phyloP scores from a whole-genome alignment of 2,113 vertebrate genomes.

The Drymodes brunneopygia region DNA sequence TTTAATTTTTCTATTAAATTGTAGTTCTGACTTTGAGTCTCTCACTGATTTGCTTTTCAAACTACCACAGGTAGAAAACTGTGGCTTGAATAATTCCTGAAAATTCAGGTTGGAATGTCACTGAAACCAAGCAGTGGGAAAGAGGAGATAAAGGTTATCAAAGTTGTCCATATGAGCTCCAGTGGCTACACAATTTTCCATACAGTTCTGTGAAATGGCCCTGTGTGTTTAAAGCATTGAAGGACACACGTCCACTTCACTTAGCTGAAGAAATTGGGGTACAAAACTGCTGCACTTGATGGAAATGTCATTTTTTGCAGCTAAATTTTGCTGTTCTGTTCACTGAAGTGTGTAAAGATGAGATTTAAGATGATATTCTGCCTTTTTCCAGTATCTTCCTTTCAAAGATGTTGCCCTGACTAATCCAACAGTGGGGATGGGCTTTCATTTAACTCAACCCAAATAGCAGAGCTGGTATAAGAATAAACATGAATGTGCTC shows the following conservation, averaged over 20 bases:
- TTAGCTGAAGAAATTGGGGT: not conserved
- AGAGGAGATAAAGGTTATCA: not conserved
- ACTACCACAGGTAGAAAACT: not conserved
- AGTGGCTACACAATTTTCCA: accelerated
- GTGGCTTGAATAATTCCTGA: not conserved
- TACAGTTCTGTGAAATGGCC: not conserved
- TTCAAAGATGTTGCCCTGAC: not conserved
- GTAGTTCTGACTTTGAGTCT: too few relatives aligned
- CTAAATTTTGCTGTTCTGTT: accelerated
- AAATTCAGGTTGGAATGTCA: not conserved
- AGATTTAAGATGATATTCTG: not conserved
- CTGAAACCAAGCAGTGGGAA: not conserved
- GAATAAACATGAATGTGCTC: not conserved
- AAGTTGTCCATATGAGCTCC: not conserved
- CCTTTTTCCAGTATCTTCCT: not conserved
- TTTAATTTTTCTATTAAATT: too few relatives aligned
- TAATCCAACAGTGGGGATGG: not conserved
- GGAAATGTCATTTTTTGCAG: not conserved
- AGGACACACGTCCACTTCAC: accelerated
- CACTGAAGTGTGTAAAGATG: not conserved
- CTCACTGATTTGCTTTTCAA: too few relatives aligned
- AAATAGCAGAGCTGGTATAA: not conserved
- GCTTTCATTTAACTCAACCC: not conserved
- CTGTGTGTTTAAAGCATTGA: not conserved
- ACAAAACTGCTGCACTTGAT: not conserved